Percentiles rank a stretch among this genome's conserved stretches.
phyloP scores from a whole-genome alignment of 2,797 vertebrate species.

The Leptodactylus fallax region DNA sequence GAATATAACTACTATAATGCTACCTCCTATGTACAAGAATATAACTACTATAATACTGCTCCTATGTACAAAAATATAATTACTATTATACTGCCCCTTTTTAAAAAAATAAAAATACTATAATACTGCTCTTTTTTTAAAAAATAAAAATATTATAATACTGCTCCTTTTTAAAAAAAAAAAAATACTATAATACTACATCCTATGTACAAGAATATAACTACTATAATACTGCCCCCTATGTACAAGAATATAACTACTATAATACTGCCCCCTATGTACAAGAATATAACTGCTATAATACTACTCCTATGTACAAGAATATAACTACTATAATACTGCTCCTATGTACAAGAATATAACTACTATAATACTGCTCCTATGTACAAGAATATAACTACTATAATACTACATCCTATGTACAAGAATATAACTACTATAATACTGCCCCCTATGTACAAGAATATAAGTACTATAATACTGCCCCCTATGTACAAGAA shows the following conservation, averaged over 20 bases:
- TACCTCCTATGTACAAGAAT: not conserved
- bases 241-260: slow-evolving; percentile 21
- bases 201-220: not conserved
- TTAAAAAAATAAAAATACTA: not conserved
- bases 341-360: not conserved
- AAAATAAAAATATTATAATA: not conserved
- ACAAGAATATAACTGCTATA: slow-evolving; percentile 25
- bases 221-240: not conserved
- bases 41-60: not conserved
- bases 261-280: not conserved
- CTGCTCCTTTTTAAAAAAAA: not conserved
- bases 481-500: slow-evolving; percentile 1
- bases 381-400: not conserved
- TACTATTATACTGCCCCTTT: not conserved
- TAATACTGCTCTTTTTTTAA: not conserved
- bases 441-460: slow-evolving; percentile 16
- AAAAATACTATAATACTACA: not conserved
- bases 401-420: slow-evolving; percentile 14
- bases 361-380: not conserved
- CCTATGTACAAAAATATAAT: not conserved
- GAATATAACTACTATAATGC: not conserved
- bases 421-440: slow-evolving; percentile 23
- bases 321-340: slow-evolving; percentile 28
- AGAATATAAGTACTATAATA: slow-evolving; percentile 20
- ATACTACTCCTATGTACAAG: slow-evolving; percentile 5